Evolutionary conservation across 2,888 invertebrate genomes (phyloP), one percentile per base, ranked within the genome.

Genomic region (Taenaris catops): DNA sequence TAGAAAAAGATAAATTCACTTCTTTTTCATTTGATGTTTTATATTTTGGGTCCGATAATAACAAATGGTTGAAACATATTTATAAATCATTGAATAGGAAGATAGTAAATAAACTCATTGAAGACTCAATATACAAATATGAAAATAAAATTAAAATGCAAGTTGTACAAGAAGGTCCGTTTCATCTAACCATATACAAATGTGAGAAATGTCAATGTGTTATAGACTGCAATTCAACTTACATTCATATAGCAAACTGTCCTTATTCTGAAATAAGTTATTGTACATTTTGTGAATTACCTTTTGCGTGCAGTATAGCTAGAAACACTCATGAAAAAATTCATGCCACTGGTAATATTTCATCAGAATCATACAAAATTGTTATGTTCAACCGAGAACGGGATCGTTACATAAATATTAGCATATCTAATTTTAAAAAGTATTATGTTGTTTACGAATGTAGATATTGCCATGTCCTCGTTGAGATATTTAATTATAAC

Each of bases 101-200:
- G 19, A 32, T 55, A 37, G 43, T 55, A 9, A 26, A 49, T 28
- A 41, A 51, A 32, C 54, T 66, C 47, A 46, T 75, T 24, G 38
- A 46, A 9, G 49, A 59, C 39, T 72, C 79, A 6, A 66, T 74
- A 25, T 80, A 79, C 38, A 64, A 53, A 51, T 48, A 52, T 44
- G 75, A 76, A 56, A 58, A 60, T 28, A 68, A 68, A 51, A 50
- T 78, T 28, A 71, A 66, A 63, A 56, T 80, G 61, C 48, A 65
- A 37, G 44, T 70, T 24, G 32, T 62, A 38, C 72, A 76, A 51
- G 42, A 63, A 25, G 76, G 78, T 6, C 39, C 51, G 12, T 32
- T 49, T 8, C 34, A 55, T 41, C 41, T 59, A 3, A 63, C 63
- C 7, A 41, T 74, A 7, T 78, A 70, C 42, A 68, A 66, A 56